Percentiles rank a stretch among this genome's conserved stretches.
Conservation (phyloP, 2,797 vertebrate genomes). For the Coreius guichenoti region DNA sequence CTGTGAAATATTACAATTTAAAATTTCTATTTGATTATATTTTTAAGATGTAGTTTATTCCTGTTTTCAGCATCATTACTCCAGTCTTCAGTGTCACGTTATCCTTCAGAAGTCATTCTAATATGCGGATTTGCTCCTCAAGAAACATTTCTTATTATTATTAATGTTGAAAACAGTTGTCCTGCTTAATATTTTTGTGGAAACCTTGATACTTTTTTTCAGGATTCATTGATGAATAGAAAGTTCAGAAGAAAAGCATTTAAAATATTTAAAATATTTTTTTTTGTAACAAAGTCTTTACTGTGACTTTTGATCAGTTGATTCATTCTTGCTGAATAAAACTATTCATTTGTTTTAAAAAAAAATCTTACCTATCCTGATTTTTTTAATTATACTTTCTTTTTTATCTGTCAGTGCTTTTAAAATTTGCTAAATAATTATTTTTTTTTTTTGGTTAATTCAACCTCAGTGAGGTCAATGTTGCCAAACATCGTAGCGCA, state of each 20-base stretch:
- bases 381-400: too few relatives aligned
- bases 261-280: too few relatives aligned
- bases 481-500: background rate
- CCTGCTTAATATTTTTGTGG: background rate
- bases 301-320: too few relatives aligned
- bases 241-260: too few relatives aligned
- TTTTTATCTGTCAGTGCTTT: too few relatives aligned
- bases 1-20: background rate
- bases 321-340: too few relatives aligned
- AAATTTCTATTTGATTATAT: background rate
- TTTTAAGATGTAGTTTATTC: background rate
- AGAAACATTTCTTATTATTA: background rate
- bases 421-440: too few relatives aligned
- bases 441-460: too few relatives aligned
- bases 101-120: background rate
- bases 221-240: background rate
- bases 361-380: too few relatives aligned
- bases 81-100: background rate
- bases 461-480: background rate
- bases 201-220: background rate
- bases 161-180: background rate
- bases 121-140: background rate
- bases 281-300: too few relatives aligned
- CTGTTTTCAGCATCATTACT: background rate
- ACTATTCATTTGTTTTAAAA: too few relatives aligned